phyloP scores from a whole-genome alignment of 2,113 vertebrate genomes.

The Percopsis transmontana region DNA sequence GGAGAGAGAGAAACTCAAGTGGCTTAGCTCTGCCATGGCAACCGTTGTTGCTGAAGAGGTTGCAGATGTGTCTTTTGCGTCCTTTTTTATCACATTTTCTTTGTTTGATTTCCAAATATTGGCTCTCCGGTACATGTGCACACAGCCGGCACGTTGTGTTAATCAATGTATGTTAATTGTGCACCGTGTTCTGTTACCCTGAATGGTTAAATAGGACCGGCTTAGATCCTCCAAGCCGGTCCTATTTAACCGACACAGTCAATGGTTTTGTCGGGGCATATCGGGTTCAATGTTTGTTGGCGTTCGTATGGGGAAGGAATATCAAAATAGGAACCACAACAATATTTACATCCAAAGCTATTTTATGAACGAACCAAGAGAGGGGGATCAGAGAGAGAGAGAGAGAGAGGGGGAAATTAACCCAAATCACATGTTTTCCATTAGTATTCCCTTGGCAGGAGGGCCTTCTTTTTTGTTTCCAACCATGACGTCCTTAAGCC shows the following conservation, averaged over 20 bases:
- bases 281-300: slow-evolving; percentile 22
- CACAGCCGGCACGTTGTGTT: slow-evolving; percentile 6
- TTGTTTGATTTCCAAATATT: slow-evolving; percentile 43
- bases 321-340: slow-evolving; percentile 12
- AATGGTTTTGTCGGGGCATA: slow-evolving; percentile 15
- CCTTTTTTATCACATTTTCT: slow-evolving; percentile 30
- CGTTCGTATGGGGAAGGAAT: background rate
- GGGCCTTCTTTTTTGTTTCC: background rate
- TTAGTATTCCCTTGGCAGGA: slow-evolving; percentile 15
- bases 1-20: slow-evolving; percentile 14
- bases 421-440: slow-evolving; percentile 11
- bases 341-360: background rate
- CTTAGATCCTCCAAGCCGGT: slow-evolving; percentile 12
- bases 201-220: slow-evolving; percentile 14
- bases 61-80: slow-evolving; percentile 54
- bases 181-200: slow-evolving; percentile 25
- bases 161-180: slow-evolving; percentile 5
- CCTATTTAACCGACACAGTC: slow-evolving; percentile 6
- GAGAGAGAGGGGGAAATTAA: background rate
- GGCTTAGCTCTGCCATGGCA: slow-evolving; percentile 43
- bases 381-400: no score
- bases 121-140: slow-evolving; percentile 11
- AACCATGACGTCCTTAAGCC: slow-evolving; percentile 11
- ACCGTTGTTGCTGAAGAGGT: slow-evolving; percentile 43
- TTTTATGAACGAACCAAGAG: background rate